Evolutionary conservation across 2,113 vertebrate species (phyloP).

Genomic region (Lophotis ruficrista): DNA sequence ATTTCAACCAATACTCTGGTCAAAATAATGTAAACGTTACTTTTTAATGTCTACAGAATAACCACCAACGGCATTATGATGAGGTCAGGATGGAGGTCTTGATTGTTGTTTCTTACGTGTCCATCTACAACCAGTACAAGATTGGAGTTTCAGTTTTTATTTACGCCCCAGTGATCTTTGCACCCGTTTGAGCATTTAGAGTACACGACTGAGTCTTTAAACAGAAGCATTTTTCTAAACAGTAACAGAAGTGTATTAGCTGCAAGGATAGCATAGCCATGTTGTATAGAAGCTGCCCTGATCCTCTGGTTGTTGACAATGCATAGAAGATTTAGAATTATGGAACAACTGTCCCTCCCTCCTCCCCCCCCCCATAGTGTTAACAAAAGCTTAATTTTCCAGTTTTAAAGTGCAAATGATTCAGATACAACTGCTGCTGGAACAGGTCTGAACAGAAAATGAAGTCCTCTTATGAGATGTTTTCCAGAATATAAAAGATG

Average conservation of each 20-base stretch:
- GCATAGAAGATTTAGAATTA: conserved; percentile 90
- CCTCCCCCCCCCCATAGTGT: conserved; percentile 70
- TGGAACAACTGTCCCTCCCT: conserved; percentile 74
- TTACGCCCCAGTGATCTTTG: conserved; percentile 67
- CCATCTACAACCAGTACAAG: conserved; percentile 73
- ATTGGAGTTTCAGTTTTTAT: conserved; percentile 75
- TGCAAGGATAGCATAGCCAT: conserved; percentile 77
- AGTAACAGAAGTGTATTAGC: conserved; percentile 74
- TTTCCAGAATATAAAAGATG: conserved; percentile 97
- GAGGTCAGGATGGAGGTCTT: conserved; percentile 57
- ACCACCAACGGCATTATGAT: conserved; percentile 28
- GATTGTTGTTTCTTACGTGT: conserved; percentile 58
- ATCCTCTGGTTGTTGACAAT: conserved; percentile 78
- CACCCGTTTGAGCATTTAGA: conserved; percentile 70
- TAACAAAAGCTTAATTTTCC: conserved; percentile 85
- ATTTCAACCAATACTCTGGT: conserved; percentile 60
- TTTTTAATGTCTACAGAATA: conserved; percentile 56
- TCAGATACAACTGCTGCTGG: conserved; percentile 78
- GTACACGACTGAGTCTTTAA: conserved; percentile 72
- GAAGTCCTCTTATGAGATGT: conserved; percentile 86
- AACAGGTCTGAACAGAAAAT: conserved; percentile 76
- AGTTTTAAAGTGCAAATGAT: conserved; percentile 90
- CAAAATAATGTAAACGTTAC: conserved; percentile 66
- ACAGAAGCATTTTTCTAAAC: conserved; percentile 74
- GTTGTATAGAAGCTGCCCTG: conserved; percentile 78